phyloP scores from a whole-genome alignment of 2,888 invertebrate genomes.

The Conomelus anceps region DNA sequence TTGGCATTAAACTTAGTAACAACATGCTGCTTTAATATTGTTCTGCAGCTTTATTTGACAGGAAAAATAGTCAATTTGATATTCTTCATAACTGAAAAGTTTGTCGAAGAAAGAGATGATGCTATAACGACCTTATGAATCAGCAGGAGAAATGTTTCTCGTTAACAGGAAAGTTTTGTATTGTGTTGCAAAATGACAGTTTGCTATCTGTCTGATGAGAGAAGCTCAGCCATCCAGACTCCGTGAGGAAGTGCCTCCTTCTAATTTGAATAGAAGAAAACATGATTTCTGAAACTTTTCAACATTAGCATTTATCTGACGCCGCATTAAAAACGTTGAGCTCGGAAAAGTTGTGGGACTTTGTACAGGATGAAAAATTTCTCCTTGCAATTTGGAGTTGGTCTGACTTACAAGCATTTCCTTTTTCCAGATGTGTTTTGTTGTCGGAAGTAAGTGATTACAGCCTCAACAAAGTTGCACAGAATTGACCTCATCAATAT shows the following conservation, averaged over 20 bases:
- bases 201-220: neutral
- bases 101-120: neutral
- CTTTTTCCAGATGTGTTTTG: neutral
- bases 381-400: neutral
- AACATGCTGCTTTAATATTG: too few relatives aligned
- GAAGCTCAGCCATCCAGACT: neutral
- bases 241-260: neutral
- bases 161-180: neutral
- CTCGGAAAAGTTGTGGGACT: neutral
- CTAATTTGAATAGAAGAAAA: neutral
- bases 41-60: neutral
- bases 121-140: neutral
- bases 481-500: neutral
- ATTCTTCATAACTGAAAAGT: neutral
- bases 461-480: neutral
- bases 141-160: neutral
- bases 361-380: neutral
- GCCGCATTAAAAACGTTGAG: neutral
- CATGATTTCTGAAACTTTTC: neutral
- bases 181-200: neutral
- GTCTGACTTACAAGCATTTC: neutral
- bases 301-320: neutral
- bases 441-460: neutral
- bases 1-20: too few relatives aligned
- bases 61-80: neutral